These are phyloP conservation scores for Prionace glauca DNA, from an alignment of 2,797 vertebrate species.

Conservation along the genomic window DNA sequence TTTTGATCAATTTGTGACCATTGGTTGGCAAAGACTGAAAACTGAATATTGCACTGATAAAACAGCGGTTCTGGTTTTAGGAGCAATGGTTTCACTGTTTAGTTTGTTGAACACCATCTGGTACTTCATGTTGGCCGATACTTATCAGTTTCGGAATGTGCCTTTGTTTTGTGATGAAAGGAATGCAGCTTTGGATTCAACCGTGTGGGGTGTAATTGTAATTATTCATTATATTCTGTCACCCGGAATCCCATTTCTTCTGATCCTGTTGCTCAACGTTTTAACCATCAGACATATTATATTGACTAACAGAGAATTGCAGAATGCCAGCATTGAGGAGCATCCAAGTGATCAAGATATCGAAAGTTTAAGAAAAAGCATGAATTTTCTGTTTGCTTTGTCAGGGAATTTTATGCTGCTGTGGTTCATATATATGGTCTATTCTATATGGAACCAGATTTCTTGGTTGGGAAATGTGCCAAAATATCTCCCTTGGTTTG, in stretches of 20 bases:
- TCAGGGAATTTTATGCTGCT: neutral
- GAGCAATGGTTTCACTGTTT: neutral
- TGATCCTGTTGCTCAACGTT: neutral
- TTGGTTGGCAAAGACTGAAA: neutral
- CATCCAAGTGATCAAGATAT: neutral
- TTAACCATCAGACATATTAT: neutral
- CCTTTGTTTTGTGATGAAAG: neutral
- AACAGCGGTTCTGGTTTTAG: neutral
- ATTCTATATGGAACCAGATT: neutral
- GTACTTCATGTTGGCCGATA: neutral
- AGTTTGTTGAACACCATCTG: neutral
- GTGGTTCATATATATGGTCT: neutral
- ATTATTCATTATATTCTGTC: neutral
- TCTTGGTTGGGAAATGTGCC: neutral
- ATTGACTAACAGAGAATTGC: neutral
- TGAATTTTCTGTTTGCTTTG: neutral
- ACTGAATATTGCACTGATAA: neutral
- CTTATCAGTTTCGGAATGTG: neutral
- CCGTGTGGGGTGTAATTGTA: neutral
- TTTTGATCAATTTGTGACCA: neutral
- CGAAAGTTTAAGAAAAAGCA: neutral
- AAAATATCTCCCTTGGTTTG: neutral
- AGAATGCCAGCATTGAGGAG: neutral
- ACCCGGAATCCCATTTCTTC: neutral
- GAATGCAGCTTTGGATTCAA: neutral